Conservation (phyloP, 2,888 invertebrate species). For the Sinotaia quadrata region DNA sequence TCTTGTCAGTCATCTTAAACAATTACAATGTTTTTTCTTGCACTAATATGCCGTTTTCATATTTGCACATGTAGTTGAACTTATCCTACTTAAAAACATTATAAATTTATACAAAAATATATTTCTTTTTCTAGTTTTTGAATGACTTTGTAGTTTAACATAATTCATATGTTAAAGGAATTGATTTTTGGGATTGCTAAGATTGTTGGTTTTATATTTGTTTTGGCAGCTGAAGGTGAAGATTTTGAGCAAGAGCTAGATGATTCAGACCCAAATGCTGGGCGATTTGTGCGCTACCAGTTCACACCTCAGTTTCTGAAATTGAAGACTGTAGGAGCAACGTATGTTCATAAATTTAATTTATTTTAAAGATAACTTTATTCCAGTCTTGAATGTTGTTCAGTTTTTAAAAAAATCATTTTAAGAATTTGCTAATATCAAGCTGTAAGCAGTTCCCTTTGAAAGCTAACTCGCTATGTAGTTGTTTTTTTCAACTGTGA, state of each 20-base stretch:
- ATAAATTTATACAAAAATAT: background rate
- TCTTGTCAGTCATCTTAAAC: background rate
- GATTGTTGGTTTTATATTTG: too few species aligned
- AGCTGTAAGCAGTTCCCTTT: too few species aligned
- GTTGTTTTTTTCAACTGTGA: too few species aligned
- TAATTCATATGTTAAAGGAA: too few species aligned
- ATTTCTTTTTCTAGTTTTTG: too few species aligned
- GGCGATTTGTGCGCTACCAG: slow-evolving; percentile 97
- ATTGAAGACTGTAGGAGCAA: slow-evolving; percentile 96
- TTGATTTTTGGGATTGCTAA: too few species aligned
- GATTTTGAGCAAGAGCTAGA: slow-evolving; percentile 58
- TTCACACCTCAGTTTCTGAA: slow-evolving; percentile 98
- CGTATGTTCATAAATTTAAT: slow-evolving; percentile 80
- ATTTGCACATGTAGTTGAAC: background rate
- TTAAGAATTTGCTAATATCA: too few species aligned
- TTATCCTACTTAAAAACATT: background rate
- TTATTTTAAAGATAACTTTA: too few species aligned
- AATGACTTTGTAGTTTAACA: too few species aligned
- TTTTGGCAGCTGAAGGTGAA: slow-evolving; percentile 38
- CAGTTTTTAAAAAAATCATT: too few species aligned
- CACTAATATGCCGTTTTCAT: background rate
- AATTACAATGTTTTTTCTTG: background rate
- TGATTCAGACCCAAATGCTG: slow-evolving; percentile 80
- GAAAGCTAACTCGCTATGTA: too few species aligned
- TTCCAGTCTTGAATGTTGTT: too few species aligned